phyloP scores from a whole-genome alignment of 2,888 invertebrate species.

The Oeneis ivallda region DNA sequence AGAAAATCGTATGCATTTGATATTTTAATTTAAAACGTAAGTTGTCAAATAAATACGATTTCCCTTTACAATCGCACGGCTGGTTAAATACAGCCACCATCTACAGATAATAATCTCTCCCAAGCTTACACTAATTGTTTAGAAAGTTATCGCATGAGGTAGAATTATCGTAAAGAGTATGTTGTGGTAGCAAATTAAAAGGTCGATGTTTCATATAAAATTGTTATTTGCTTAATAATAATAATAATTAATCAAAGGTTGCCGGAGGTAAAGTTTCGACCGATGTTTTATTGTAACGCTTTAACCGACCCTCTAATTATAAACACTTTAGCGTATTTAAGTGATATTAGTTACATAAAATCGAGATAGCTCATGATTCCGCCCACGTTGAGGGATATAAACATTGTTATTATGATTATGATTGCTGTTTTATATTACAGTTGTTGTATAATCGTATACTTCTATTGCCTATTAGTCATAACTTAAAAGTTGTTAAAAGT shows the following conservation, averaged over 20 bases:
- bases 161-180: background rate
- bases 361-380: slow-evolving; percentile 3
- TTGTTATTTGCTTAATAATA: slow-evolving; percentile 5
- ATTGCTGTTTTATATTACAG: slow-evolving; percentile 6
- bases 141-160: background rate
- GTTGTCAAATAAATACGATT: too few relatives aligned
- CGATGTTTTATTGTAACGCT: slow-evolving; percentile 1
- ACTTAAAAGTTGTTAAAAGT: background rate
- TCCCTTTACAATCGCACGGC: too few relatives aligned
- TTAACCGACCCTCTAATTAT: slow-evolving; percentile 8
- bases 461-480: background rate
- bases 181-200: background rate
- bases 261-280: slow-evolving; percentile 9
- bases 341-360: slow-evolving; percentile 6
- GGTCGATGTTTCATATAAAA: background rate
- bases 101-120: too few relatives aligned
- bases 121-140: background rate
- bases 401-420: slow-evolving; percentile 10
- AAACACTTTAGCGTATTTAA: slow-evolving; percentile 14
- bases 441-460: background rate
- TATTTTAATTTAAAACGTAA: too few relatives aligned
- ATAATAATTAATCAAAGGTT: background rate
- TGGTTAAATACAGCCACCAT: too few relatives aligned
- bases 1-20: too few relatives aligned
- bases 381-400: slow-evolving; percentile 2